Evolutionary conservation across 2,888 invertebrate genomes (phyloP), one percentile per base, ranked within the genome.

Genomic region (Rhabditoides inermis): DNA sequence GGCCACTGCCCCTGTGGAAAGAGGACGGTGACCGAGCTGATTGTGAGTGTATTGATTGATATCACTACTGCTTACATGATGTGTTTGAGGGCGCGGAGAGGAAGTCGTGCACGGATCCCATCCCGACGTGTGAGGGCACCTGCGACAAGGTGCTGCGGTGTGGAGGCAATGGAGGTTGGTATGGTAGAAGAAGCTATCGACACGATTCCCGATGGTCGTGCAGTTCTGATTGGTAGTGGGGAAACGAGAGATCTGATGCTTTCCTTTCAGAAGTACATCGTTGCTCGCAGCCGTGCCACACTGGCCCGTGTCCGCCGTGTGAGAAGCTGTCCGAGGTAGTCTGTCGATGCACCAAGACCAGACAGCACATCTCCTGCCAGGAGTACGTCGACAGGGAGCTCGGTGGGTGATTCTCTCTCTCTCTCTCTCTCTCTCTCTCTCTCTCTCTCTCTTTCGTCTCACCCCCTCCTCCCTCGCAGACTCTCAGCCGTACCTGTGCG

Each of bases 311-410:
- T 72, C 86, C 87, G 0, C 83, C 83, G 0, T 91, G 90, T 71
- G 84, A 84, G 7, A 82, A 85, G 45, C 84, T 83, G 37, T 88
- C 88, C 0, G 79, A 84, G 1, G 83, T 88, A 0, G 84, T 84
- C 52, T 91, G 91, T 70, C 85, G 88, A 36, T 91, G 91, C 76
- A 88, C 88, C 0, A 85, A 85, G 76, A 86, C 87, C 79, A 86
- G 86, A 66, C 86, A 86, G 10, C 23, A 42, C 0, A 46, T 72
- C 2, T 56, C 68, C 7, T 72, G 72, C 54, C 41, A 44, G 18
- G 63, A 69, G 25, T 63, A 55, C 42, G 25, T 63, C 7, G 42
- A 59, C 37, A 54, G 56, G 27, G 3, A 32, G 18, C 20, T 10
- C 23, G 53, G 48, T 48, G 12, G n/a, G 41, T 23, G 20, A 10